Percentiles rank a stretch among this genome's conserved stretches.
phyloP scores from a whole-genome alignment of 2,113 vertebrate genomes.

The Brachyhypopomus occidentalis region DNA sequence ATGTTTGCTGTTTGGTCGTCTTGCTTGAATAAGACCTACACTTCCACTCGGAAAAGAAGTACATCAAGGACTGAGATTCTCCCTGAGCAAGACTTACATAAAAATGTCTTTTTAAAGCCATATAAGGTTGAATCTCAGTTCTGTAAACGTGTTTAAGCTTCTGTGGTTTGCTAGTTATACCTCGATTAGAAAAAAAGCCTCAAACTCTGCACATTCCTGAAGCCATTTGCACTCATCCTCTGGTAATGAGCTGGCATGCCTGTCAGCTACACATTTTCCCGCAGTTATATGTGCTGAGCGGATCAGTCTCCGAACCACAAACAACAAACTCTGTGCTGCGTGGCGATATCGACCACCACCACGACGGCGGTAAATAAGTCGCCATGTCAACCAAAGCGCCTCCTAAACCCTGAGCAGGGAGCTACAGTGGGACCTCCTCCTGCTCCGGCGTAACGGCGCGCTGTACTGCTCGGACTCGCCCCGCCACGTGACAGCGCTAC shows the following conservation, averaged over 20 bases:
- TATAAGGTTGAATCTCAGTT: constrained; percentile 1
- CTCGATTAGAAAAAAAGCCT: not conserved
- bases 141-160: not conserved
- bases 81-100: not conserved
- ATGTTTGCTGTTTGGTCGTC: not conserved
- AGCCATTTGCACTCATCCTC: not conserved
- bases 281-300: constrained; percentile 7
- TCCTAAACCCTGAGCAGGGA: not conserved
- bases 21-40: not conserved
- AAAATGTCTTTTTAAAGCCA: constrained; percentile 9
- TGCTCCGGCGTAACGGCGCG: constrained; percentile 1
- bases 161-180: not conserved
- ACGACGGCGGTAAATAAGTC: not conserved
- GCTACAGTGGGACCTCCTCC: not conserved
- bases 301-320: not conserved
- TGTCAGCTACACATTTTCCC: constrained; percentile 2
- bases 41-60: not conserved
- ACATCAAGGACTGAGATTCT: not conserved
- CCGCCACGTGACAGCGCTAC: not conserved
- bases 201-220: not conserved
- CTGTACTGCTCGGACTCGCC: not conserved
- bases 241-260: not conserved
- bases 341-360: not conserved
- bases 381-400: not conserved
- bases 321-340: not conserved